Percentiles rank a stretch among this genome's conserved stretches.
Evolutionary conservation across 2,113 vertebrate genomes (phyloP).

Genomic region (Oostethus manadensis): DNA sequence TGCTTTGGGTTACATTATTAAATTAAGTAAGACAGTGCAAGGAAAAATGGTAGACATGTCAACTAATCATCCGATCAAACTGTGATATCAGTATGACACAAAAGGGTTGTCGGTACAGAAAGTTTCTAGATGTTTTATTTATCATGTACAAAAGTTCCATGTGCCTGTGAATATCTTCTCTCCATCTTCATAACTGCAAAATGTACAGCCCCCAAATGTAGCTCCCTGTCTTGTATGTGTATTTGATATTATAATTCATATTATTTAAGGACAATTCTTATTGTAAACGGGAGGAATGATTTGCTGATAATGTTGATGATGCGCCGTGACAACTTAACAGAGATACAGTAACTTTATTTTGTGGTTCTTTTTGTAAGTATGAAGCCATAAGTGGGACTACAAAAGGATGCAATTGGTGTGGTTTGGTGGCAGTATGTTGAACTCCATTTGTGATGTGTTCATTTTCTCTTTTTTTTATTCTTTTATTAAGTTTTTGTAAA

Average conservation of each 20-base stretch:
- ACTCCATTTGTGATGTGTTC: slow-evolving; percentile 72
- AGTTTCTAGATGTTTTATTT: slow-evolving; percentile 46
- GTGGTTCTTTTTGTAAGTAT: slow-evolving; percentile 45
- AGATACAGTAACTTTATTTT: slow-evolving; percentile 34
- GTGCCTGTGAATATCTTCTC: slow-evolving; percentile 44
- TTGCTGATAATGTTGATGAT: slow-evolving; percentile 13
- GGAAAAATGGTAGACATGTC: not conserved
- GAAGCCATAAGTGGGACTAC: slow-evolving; percentile 69
- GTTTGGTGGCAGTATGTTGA: slow-evolving; percentile 59
- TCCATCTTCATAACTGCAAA: slow-evolving; percentile 46
- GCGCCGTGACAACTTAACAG: slow-evolving; percentile 38
- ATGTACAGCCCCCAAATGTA: slow-evolving; percentile 69
- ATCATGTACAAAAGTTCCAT: slow-evolving; percentile 48
- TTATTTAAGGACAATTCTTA: slow-evolving; percentile 56
- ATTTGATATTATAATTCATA: slow-evolving; percentile 66
- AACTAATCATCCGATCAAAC: slow-evolving; percentile 63
- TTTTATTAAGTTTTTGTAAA: slow-evolving; percentile 74
- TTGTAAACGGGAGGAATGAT: slow-evolving; percentile 35
- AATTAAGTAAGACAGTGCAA: not conserved
- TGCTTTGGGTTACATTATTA: not conserved
- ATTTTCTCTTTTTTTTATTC: slow-evolving; percentile 69
- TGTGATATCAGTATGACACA: slow-evolving; percentile 57
- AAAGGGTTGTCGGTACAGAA: slow-evolving; percentile 36
- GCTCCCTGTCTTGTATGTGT: slow-evolving; percentile 66
- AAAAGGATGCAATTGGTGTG: slow-evolving; percentile 69